Base-by-base conservation (phyloP, 2,888 invertebrate genomes). In the Agrochola litura region DNA sequence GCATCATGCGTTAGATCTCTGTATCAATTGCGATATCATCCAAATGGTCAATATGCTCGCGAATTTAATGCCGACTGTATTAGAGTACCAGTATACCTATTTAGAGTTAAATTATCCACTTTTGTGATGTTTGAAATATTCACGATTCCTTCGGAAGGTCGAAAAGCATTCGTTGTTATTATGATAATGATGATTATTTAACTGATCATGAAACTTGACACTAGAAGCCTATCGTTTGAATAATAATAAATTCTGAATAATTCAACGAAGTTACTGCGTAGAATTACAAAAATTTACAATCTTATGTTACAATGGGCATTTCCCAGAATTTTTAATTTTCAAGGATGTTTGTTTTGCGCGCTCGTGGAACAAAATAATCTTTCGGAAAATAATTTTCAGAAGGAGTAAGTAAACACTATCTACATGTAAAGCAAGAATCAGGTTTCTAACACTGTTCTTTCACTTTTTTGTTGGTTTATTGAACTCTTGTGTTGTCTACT, bases 141-240 rank as follows among this genome's bases (percentile, higher is more conserved):
- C 12, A 16, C 12, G 30, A 76, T 52, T 19, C 19, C 9, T 58
- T 30, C 22, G n/a, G 49, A 79, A 52, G 58, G 69, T 43, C 41
- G 58, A 58, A 58, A 30, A 16, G n/a, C 46, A n/a, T 69, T 69
- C 30, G 58, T 60, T 77, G 12, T 41, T 77, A 16, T n/a, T 56
- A 65, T 56, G 37, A 25, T 30, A n/a, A 58, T 77, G 14, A 58
- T 60, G 69, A 43, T 69, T 68, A 30, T 30, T n/a, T n/a, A 77
- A 67, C 49, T 49, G 10, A 37, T 66, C 16, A 52, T 66, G 12
- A 58, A 56, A 37, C 30, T 58, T 58, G n/a, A 73, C 14, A 37
- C n/a, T 19, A 61, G 4, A 30, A 30, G 0, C 19, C 30, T 65
- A 12, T 76, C 43, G 46, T 14, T 30, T 30, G 30, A 63, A 52